Percentiles rank a stretch among this genome's conserved stretches.
phyloP scores from a whole-genome alignment of 2,113 vertebrate species.

The Carassius auratus region DNA sequence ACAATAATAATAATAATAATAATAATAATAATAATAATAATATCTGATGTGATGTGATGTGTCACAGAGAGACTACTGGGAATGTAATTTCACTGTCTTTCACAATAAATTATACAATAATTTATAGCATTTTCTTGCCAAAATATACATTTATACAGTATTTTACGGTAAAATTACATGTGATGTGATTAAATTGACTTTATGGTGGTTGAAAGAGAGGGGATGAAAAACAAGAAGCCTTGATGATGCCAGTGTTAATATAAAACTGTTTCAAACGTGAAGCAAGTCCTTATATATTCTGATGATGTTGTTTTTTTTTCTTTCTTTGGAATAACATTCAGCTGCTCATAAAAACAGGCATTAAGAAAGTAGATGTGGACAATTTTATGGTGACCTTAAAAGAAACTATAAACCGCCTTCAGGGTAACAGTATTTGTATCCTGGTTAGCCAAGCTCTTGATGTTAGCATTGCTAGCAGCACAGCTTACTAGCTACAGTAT shows the following conservation, averaged over 20 bases:
- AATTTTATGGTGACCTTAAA: not conserved
- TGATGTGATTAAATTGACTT: not conserved
- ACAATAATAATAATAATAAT: not conserved
- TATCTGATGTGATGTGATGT: not conserved
- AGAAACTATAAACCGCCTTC: not conserved
- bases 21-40: not conserved
- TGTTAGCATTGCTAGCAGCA: slow-evolving; percentile 2
- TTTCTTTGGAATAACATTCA: not conserved
- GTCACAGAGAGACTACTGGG: not conserved
- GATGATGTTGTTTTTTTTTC: not conserved
- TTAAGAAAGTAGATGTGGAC: not conserved
- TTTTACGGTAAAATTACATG: not conserved
- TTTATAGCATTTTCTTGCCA: not conserved
- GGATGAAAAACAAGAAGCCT: not conserved
- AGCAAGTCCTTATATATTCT: not conserved
- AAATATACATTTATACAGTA: not conserved
- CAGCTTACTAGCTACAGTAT: not conserved
- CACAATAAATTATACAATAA: not conserved
- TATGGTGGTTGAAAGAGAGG: not conserved
- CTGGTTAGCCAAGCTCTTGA: not conserved
- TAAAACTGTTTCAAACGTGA: not conserved
- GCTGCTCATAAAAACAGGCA: not conserved
- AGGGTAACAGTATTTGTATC: not conserved
- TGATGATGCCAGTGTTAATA: not conserved
- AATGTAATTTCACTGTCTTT: not conserved